phyloP scores from a whole-genome alignment of 2,888 invertebrate species.

The Taphrorychus bicolor region DNA sequence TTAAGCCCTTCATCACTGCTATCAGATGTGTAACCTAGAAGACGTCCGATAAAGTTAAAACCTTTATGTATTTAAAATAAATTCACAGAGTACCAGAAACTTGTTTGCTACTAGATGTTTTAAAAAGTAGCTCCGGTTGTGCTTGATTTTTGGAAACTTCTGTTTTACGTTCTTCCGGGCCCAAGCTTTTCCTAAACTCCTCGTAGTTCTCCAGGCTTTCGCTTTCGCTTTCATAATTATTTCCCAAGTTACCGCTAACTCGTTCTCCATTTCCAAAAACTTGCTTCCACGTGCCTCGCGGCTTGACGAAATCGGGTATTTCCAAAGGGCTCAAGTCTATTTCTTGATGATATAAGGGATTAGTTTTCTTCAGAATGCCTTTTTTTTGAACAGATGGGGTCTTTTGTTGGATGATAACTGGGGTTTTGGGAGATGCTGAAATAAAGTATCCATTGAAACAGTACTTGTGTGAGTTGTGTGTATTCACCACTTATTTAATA shows the following conservation, averaged over 20 bases:
- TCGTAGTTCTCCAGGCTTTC: conserved; percentile 32
- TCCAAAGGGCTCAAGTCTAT: conserved; percentile 51
- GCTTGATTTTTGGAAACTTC: not conserved
- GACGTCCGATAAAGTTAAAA: too few species aligned
- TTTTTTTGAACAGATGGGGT: not conserved
- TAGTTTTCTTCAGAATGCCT: conserved; percentile 31
- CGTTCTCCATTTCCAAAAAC: conserved; percentile 37
- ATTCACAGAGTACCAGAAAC: not conserved
- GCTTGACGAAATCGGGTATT: conserved; percentile 50
- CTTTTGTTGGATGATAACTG: not conserved
- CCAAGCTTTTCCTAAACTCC: conserved; percentile 31
- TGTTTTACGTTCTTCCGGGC: conserved; percentile 14
- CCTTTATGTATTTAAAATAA: not conserved
- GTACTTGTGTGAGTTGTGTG: too few species aligned
- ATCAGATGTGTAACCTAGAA: too few species aligned
- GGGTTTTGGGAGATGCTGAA: not conserved
- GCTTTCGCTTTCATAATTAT: not conserved
- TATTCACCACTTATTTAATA: too few species aligned
- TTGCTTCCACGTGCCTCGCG: conserved; percentile 51
- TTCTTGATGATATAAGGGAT: conserved; percentile 13
- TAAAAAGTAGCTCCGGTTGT: not conserved
- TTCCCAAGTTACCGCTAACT: not conserved
- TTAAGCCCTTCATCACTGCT: not conserved
- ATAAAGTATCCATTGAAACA: not conserved
- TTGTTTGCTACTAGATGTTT: conserved; percentile 12